Evolutionary conservation across 2,797 vertebrate genomes (phyloP).

Genomic region (Crocodylus rhombifer): DNA sequence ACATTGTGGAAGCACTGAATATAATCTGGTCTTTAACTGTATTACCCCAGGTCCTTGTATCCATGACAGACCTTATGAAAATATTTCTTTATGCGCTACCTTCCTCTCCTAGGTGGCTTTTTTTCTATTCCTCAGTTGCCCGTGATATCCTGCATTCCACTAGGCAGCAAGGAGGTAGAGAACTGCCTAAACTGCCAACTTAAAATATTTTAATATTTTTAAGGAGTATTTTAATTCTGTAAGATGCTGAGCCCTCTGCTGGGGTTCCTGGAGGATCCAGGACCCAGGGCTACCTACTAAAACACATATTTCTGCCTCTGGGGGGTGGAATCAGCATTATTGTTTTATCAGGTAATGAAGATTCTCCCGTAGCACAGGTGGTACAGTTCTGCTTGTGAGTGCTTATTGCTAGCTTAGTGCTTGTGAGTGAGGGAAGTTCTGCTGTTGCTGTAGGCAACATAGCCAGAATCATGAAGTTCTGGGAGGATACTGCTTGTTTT

Average conservation of each 20-base stretch:
- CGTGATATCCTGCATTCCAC: neutral
- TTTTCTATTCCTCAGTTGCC: neutral
- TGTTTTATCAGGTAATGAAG: neutral
- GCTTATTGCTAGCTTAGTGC: neutral
- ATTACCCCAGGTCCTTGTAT: neutral
- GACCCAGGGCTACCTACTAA: neutral
- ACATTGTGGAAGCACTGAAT: neutral
- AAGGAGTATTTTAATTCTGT: neutral
- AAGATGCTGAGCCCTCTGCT: neutral
- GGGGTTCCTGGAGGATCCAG: neutral
- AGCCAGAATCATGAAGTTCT: accelerated
- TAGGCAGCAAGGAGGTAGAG: too few relatives aligned
- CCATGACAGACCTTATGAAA: neutral
- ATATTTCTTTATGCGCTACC: neutral
- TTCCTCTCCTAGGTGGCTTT: neutral
- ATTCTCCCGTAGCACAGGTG: accelerated
- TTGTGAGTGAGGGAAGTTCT: accelerated
- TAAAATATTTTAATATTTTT: neutral
- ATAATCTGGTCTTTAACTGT: neutral
- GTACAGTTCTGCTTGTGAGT: neutral
- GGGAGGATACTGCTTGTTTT: neutral
- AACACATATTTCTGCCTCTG: neutral
- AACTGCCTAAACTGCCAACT: too few relatives aligned
- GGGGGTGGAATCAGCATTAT: neutral
- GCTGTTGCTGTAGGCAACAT: accelerated